Evolutionary conservation across 2,113 vertebrate genomes (phyloP).

Genomic region (Chionodraco myersi): DNA sequence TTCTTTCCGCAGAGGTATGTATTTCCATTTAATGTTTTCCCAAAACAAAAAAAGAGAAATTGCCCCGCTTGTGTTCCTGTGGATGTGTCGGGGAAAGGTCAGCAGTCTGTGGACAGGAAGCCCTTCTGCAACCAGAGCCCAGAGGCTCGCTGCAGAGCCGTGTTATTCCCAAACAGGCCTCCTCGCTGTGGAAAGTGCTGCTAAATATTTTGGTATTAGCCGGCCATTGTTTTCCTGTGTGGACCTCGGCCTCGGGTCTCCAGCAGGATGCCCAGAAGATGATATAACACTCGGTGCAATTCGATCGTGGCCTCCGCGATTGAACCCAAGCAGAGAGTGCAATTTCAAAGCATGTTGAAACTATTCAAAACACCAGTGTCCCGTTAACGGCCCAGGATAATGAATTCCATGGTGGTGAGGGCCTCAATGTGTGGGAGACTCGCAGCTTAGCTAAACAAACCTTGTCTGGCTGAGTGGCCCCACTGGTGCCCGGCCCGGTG

Average conservation of each 20-base stretch:
- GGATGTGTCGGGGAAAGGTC: conserved; percentile 65
- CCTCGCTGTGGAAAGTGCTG: conserved; percentile 39
- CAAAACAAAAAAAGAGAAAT: neutral
- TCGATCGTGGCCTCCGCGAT: conserved; percentile 51
- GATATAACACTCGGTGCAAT: conserved; percentile 60
- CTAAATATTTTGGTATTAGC: conserved; percentile 68
- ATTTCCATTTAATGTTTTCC: neutral
- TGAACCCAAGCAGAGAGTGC: conserved; percentile 53
- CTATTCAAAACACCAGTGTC: conserved; percentile 74
- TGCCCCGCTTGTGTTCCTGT: conserved; percentile 1
- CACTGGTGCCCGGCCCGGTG: conserved; percentile 60
- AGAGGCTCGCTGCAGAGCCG: conserved; percentile 1
- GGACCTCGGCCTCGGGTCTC: conserved; percentile 13
- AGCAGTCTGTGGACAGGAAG: conserved; percentile 45
- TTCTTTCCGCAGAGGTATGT: neutral
- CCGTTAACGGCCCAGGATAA: conserved; percentile 63
- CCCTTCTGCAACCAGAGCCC: conserved; percentile 48
- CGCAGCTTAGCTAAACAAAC: conserved; percentile 79
- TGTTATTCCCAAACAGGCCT: conserved; percentile 54
- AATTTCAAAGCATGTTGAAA: conserved; percentile 71
- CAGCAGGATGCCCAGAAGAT: conserved; percentile 45
- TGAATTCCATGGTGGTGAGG: conserved; percentile 69
- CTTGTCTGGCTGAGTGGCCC: conserved; percentile 71
- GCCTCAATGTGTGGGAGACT: conserved; percentile 69
- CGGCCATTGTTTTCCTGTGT: conserved; percentile 63